Conservation (phyloP, 2,797 vertebrate genomes). For the Brachymystax lenok region DNA sequence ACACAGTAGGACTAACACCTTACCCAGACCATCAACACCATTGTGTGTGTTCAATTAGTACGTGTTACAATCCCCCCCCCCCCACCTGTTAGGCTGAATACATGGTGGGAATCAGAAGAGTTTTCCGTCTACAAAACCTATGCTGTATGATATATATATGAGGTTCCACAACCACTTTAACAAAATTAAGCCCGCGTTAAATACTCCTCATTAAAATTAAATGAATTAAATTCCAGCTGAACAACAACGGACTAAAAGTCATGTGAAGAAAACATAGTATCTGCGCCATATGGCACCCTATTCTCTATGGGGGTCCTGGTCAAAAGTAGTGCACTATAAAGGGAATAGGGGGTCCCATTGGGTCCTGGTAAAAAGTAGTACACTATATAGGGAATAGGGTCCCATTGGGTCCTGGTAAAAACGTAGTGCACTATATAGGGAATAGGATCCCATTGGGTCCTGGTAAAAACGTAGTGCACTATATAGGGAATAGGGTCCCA, state of each 20-base stretch:
- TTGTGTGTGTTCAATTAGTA: slow-evolving; percentile 13
- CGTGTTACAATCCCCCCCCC: neutral
- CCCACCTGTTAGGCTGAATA: slow-evolving; percentile 53
- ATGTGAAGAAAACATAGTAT: slow-evolving; percentile 28
- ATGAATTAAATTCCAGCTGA: slow-evolving; percentile 58
- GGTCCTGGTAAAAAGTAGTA: neutral
- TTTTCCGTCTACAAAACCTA: slow-evolving; percentile 55
- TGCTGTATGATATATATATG: slow-evolving; percentile 72
- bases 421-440: neutral
- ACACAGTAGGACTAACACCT: neutral
- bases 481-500: neutral
- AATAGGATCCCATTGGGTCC: too few relatives aligned
- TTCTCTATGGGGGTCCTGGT: neutral
- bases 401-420: neutral
- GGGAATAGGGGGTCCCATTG: too few relatives aligned
- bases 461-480: neutral
- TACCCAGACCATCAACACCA: slow-evolving; percentile 19
- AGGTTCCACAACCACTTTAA: slow-evolving; percentile 72
- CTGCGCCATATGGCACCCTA: neutral
- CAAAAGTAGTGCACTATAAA: neutral
- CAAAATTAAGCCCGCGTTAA: slow-evolving; percentile 66
- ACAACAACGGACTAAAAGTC: slow-evolving; percentile 43
- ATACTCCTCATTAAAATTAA: slow-evolving; percentile 60
- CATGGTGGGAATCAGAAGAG: slow-evolving; percentile 60
- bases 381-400: neutral